These are phyloP conservation scores for Drosophila lini DNA, from an alignment of 1,140 invertebrate genomes.

Conservation along the genomic window DNA sequence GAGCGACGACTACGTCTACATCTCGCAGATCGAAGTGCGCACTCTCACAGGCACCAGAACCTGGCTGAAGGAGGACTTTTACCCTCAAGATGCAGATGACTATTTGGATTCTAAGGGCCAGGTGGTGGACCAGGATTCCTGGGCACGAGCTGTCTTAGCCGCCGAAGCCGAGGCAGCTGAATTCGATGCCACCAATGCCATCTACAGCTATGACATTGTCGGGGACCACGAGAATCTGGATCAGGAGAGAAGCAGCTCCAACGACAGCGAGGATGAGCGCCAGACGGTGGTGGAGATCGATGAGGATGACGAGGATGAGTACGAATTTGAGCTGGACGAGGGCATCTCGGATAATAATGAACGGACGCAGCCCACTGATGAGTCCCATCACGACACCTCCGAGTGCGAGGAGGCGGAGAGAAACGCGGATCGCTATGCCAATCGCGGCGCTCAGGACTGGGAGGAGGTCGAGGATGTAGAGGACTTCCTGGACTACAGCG, in stretches of 20 bases:
- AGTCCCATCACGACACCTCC: conserved; percentile 79
- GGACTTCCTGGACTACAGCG: conserved; percentile 58
- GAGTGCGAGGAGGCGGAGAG: conserved; percentile 81
- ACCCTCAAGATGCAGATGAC: conserved; percentile 37
- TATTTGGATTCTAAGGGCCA: conserved; percentile 5
- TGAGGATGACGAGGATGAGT: conserved; percentile 72
- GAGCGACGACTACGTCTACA: conserved; percentile 74
- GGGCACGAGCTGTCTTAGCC: conserved; percentile 50
- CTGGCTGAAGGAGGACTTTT: conserved; percentile 77
- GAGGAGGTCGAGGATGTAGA: conserved; percentile 65
- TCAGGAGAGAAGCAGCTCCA: conserved; percentile 44
- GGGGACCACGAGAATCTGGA: conserved; percentile 41
- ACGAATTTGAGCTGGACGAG: conserved; percentile 74
- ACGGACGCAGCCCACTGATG: conserved; percentile 76
- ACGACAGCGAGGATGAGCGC: conserved; percentile 79
- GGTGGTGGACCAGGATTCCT: conserved; percentile 36
- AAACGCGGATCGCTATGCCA: conserved; percentile 77
- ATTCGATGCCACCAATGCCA: conserved; percentile 68
- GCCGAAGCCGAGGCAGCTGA: conserved; percentile 68
- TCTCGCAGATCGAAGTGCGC: conserved; percentile 74
- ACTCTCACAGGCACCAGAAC: conserved; percentile 69
- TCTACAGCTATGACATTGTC: conserved; percentile 59
- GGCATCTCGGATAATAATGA: conserved; percentile 81
- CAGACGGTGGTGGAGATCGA: conserved; percentile 81
- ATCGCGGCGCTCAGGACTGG: conserved; percentile 74